Percentiles rank a stretch among this genome's conserved stretches.
Conservation (phyloP, 37 sponge, comb jelly and placozoan genomes). For the Mnemiopsis leidyi region DNA sequence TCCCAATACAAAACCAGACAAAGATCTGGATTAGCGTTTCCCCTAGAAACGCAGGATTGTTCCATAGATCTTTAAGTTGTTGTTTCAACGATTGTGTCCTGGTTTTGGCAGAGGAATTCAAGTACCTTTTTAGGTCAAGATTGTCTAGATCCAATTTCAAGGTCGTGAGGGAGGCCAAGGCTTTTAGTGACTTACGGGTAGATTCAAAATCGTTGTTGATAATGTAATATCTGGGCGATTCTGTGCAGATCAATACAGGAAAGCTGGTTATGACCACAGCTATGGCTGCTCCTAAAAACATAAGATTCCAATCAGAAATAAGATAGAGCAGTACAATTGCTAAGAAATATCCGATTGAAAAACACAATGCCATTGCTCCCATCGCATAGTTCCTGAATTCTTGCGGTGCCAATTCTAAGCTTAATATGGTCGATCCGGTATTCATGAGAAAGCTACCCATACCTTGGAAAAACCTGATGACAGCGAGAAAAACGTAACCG, state of each 20-base stretch:
- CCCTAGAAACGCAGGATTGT: background rate
- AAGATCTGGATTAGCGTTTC: slow-evolving; percentile 9
- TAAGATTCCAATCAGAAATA: background rate
- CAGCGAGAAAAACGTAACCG: background rate
- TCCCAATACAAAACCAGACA: background rate
- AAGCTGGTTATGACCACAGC: background rate
- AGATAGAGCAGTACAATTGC: background rate
- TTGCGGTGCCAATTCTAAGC: background rate
- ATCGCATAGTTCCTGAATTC: background rate
- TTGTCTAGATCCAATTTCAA: background rate
- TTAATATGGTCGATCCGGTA: background rate
- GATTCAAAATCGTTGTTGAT: background rate
- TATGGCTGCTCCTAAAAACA: background rate
- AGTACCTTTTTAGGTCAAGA: background rate
- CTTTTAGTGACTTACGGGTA: background rate
- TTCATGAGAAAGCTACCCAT: background rate
- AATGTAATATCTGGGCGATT: background rate
- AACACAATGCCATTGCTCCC: background rate
- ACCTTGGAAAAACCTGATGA: background rate
- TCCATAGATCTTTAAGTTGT: background rate
- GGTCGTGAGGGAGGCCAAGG: background rate
- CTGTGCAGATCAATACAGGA: background rate
- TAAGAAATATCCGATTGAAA: background rate
- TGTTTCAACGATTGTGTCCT: background rate
- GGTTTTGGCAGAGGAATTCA: background rate